A percentile compares a stretch with the other conserved stretches of the same genome.
Evolutionary conservation across 1,140 invertebrate species (phyloP).

Genomic region (Hylyphantes graminicola): DNA sequence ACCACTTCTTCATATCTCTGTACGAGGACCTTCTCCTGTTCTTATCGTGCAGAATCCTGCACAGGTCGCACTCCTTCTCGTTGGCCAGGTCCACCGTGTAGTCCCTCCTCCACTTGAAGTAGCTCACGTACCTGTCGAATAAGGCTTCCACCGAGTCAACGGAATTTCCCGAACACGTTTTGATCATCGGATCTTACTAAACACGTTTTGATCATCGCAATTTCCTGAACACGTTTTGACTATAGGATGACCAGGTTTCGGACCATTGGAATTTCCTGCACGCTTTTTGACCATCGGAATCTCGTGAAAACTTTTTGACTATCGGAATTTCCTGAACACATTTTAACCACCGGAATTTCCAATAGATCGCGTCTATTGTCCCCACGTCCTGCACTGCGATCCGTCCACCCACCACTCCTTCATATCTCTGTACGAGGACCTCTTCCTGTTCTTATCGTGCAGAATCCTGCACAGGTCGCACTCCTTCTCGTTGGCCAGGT

Average conservation of each 20-base stretch:
- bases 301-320: too few species aligned
- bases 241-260: too few species aligned
- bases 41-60: slow-evolving; percentile 28
- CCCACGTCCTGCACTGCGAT: slow-evolving; percentile 38
- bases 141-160: too few species aligned
- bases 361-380: background rate
- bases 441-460: slow-evolving; percentile 10
- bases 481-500: slow-evolving; percentile 3
- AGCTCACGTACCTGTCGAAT: slow-evolving; percentile 46
- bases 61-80: slow-evolving; percentile 42
- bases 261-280: too few species aligned
- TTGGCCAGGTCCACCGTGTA: slow-evolving; percentile 3
- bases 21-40: slow-evolving; percentile 1
- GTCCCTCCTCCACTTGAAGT: slow-evolving; percentile 52
- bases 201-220: too few species aligned
- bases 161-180: too few species aligned
- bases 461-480: slow-evolving; percentile 42
- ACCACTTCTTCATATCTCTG: slow-evolving; percentile 49
- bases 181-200: too few species aligned
- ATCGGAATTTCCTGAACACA: too few species aligned
- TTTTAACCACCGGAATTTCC: too few species aligned
- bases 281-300: too few species aligned
- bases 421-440: slow-evolving; percentile 21
- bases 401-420: slow-evolving; percentile 55
- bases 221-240: too few species aligned